Evolutionary conservation across 2,113 vertebrate genomes (phyloP).

Genomic region (Scalopus aquaticus): DNA sequence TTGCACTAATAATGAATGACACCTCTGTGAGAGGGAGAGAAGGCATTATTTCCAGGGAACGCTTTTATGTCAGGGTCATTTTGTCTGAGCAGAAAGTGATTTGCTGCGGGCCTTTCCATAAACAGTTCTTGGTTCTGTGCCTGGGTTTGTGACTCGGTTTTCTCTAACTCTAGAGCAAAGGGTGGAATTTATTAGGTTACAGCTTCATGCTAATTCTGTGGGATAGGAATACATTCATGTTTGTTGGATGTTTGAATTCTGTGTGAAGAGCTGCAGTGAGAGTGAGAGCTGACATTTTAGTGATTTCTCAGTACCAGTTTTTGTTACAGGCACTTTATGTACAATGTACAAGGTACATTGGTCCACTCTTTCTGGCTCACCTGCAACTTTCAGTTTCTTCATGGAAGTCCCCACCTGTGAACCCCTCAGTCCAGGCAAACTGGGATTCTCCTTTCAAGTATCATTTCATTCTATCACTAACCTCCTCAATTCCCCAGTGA

Average conservation of each 20-base stretch:
- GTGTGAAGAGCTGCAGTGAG: neutral
- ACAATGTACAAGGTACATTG: neutral
- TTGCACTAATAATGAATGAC: neutral
- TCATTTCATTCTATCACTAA: neutral
- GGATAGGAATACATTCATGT: neutral
- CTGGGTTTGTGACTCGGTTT: neutral
- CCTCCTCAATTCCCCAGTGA: neutral
- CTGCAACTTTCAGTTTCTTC: neutral
- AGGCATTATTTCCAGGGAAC: neutral
- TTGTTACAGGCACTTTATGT: neutral
- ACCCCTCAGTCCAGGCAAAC: neutral
- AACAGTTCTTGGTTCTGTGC: neutral
- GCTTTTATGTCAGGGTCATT: neutral
- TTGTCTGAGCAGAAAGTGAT: constrained; percentile 9
- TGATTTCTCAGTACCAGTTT: neutral
- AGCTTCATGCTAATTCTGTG: neutral
- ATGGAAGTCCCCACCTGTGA: neutral
- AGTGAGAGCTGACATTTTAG: neutral
- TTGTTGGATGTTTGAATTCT: neutral
- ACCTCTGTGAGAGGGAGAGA: neutral
- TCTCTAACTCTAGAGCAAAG: neutral
- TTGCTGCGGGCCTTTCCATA: neutral
- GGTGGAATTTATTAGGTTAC: neutral
- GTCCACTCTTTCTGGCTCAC: neutral
- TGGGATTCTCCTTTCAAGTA: neutral